Conservation (phyloP, 2,888 invertebrate genomes). For the Agapetus fuscipes region DNA sequence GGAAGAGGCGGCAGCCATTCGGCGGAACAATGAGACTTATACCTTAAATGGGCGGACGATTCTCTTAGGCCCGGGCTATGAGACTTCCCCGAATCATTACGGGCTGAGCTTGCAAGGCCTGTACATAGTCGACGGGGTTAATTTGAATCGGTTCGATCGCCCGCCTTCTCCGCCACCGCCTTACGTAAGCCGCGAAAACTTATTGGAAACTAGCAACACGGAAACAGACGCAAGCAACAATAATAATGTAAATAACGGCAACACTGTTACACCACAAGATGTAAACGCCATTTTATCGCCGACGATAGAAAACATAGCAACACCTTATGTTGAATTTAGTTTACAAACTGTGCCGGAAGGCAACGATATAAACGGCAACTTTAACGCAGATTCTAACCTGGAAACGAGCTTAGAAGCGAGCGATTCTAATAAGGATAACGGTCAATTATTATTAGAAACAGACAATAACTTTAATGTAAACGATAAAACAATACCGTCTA, state of each 20-base stretch:
- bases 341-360: too few species aligned
- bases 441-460: too few species aligned
- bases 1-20: conserved; percentile 24
- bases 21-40: conserved; percentile 31
- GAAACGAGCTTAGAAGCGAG: too few species aligned
- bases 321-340: too few species aligned
- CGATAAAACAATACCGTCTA: too few species aligned
- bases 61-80: conserved; percentile 36
- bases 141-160: conserved; percentile 16
- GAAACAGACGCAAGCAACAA: neutral
- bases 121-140: conserved; percentile 14
- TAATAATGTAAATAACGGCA: neutral
- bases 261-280: too few species aligned
- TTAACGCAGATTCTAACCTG: too few species aligned
- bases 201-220: conserved; percentile 13
- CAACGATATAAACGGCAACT: too few species aligned
- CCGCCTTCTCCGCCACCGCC: conserved; percentile 31
- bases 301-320: neutral
- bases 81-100: conserved; percentile 30
- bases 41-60: conserved; percentile 40
- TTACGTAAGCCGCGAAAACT: conserved; percentile 25
- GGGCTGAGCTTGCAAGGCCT: conserved; percentile 22
- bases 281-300: neutral
- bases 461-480: too few species aligned
- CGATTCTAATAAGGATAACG: too few species aligned